These are phyloP conservation scores for Drosophila nasuta DNA, from an alignment of 1,140 invertebrate species.

Conservation along the genomic window DNA sequence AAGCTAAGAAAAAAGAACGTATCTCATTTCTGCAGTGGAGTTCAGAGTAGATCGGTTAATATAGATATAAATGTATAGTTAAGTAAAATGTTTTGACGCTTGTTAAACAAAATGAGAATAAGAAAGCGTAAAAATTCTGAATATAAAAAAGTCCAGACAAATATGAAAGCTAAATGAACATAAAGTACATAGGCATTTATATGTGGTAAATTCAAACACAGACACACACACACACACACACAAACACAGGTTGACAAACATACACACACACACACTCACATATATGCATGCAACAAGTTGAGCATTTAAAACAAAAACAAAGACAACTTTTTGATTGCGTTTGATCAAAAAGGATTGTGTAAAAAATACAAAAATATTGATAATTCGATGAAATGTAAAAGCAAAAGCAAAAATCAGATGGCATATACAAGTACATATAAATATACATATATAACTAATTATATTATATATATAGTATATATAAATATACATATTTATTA, in stretches of 20 bases:
- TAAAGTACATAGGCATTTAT: slow-evolving; percentile 68
- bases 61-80: slow-evolving; percentile 20
- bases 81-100: slow-evolving; percentile 45
- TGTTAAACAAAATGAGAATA: slow-evolving; percentile 35
- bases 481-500: slow-evolving; percentile 50
- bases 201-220: slow-evolving; percentile 50
- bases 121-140: slow-evolving; percentile 41
- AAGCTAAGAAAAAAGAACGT: slow-evolving; percentile 4
- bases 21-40: neutral
- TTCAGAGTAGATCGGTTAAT: neutral
- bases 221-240: slow-evolving; percentile 24
- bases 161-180: slow-evolving; percentile 27
- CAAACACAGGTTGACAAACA: slow-evolving; percentile 5
- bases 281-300: slow-evolving; percentile 70
- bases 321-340: slow-evolving; percentile 76
- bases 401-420: slow-evolving; percentile 16
- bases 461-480: slow-evolving; percentile 45
- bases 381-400: slow-evolving; percentile 64
- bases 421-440: slow-evolving; percentile 59
- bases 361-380: slow-evolving; percentile 65
- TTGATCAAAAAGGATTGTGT: slow-evolving; percentile 75
- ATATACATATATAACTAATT: slow-evolving; percentile 31
- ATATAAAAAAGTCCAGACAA: slow-evolving; percentile 63
- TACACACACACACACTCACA: slow-evolving; percentile 39
- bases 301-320: slow-evolving; percentile 70